phyloP scores from a whole-genome alignment of 64 coral and sea anemone genomes.

The Montipora foliosa region DNA sequence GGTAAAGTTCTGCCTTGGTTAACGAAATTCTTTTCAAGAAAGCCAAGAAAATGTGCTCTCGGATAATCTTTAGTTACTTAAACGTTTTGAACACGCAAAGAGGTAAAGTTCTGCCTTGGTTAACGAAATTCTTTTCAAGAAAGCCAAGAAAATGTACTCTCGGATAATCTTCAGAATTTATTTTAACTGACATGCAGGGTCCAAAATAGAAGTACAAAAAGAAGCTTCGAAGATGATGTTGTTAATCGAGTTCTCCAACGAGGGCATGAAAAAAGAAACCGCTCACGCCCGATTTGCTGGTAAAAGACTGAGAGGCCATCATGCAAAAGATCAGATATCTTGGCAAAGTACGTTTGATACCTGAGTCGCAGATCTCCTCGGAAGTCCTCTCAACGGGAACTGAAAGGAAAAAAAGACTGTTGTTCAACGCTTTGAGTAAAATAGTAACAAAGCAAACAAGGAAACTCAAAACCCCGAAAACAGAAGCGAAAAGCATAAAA shows the following conservation, averaged over 20 bases:
- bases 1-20: not conserved
- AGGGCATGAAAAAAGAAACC: no score
- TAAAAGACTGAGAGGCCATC: no score
- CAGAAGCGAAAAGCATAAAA: no score
- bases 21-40: not conserved
- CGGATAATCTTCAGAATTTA: not conserved
- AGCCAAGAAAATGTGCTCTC: not conserved
- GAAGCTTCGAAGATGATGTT: no score
- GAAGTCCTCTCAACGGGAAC: conserved; percentile 3
- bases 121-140: not conserved
- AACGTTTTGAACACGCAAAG: not conserved
- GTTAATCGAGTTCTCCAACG: no score
- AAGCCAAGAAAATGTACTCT: not conserved
- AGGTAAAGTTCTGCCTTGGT: not conserved
- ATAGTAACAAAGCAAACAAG: not conserved
- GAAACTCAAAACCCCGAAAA: not conserved
- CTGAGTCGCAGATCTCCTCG: conserved; percentile 14
- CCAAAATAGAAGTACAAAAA: not conserved
- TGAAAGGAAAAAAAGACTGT: conserved; percentile 1
- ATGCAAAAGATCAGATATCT: not conserved
- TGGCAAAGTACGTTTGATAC: not conserved
- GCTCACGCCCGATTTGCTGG: no score
- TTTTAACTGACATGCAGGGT: not conserved
- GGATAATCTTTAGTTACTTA: not conserved
- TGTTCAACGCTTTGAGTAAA: not conserved